Base-by-base conservation (phyloP, 1,140 invertebrate species). In the Euwallacea similis region DNA sequence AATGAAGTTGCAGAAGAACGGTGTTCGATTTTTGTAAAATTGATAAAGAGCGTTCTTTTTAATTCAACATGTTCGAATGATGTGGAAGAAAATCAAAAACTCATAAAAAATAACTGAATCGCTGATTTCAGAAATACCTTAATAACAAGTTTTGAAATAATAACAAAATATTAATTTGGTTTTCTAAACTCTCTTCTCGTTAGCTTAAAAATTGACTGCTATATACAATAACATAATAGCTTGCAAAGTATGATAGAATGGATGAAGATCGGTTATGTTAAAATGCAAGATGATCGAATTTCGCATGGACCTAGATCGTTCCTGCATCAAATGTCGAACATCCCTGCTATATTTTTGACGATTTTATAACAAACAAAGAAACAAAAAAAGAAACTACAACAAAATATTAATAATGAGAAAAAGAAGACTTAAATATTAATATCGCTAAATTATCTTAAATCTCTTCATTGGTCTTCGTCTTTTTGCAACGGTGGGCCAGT, bases 191-290 rank as follows among this genome's bases (percentile, higher is more conserved):
- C 9, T 50, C 0, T 50, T 50, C 46, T 50, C 9, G 6, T 50
- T 6, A 50, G 6, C 46, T 50, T 50, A 6, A 50, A 50, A 2
- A 50, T 50, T 6, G 46, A 50, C 6, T 6, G 46, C 13, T 1
- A 50, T 50, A 6, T 50, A 50, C 46, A 50, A 50, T 6, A 50
- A 50, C 46, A 50, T 50, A 50, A 50, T 13, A 50, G 46, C 46
- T 50, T 2, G 2, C 2, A 50, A 6, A 50, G 6, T 50, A 50
- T 50, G 46, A 50, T 50, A 50, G 46, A 50, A 50, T 50, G 6
- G 6, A 50, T 50, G 46, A 6, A 50, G 46, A 13, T 50, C 46
- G 13, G 46, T 50, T 6, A 50, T 50, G 46, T 50, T 50, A 50
- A 50, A 50, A 50, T 6, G 46, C 46, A 1, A 50, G 46, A 50